Conservation (phyloP, 2,888 invertebrate genomes). For the Eupithecia tripunctaria region DNA sequence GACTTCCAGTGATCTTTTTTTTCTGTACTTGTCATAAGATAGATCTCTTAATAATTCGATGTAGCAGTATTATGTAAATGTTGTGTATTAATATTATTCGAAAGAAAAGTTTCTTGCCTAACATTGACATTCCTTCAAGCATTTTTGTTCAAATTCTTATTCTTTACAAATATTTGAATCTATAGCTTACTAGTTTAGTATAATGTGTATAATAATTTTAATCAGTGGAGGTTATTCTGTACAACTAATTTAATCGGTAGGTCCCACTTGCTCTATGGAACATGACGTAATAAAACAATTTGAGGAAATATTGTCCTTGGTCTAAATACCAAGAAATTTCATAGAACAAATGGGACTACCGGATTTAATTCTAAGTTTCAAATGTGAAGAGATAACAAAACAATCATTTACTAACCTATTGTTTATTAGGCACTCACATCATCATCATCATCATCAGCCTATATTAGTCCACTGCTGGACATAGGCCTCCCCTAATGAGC, state of each 20-base stretch:
- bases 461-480: no score
- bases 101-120: constrained; percentile 2
- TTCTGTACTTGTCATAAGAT: neutral
- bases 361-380: neutral
- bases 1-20: neutral
- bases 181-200: neutral
- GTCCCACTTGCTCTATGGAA: no score
- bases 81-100: neutral
- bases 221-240: neutral
- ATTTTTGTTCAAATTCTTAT: neutral
- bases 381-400: neutral
- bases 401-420: neutral
- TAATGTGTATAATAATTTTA: neutral
- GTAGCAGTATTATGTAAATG: constrained; percentile 3
- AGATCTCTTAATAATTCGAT: constrained; percentile 8
- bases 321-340: no score
- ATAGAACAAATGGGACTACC: no score
- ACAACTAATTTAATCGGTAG: neutral
- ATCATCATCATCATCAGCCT: no score
- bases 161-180: neutral
- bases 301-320: no score
- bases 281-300: no score
- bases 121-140: constrained; percentile 4
- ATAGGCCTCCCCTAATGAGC: no score
- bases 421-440: neutral